Base-by-base conservation (phyloP, 2,113 vertebrate genomes). In the Pelvicachromis taeniatus region DNA sequence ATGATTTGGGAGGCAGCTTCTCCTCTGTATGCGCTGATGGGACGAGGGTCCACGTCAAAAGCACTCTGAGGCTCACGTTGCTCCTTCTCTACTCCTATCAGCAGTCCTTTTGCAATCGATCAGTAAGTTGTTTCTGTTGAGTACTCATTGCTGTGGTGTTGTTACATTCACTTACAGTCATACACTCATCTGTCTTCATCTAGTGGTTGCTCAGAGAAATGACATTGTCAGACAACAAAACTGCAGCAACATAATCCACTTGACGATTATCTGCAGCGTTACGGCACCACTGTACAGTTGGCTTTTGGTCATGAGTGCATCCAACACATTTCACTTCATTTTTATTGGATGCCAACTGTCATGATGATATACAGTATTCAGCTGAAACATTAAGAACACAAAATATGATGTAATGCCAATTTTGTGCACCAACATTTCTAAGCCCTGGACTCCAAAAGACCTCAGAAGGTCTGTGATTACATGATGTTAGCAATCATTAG, bases 181-280 rank as follows among this genome's bases (percentile, higher is more conserved):
- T 23, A 0, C 56, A 33, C 56, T 70, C 31, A 52, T 54, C 81
- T 52, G 17, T 88, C 86, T 81, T 81, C 78, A 77, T 73, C 68
- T 81, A 52, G 86, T 84, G 82, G 78, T 33, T 33, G 40, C 75
- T 78, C 23, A 54, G 73, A 53, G 40, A 81, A 85, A 61, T 81
- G 50, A 50, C 78, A 55, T 19, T 73, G 40, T 19, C 40, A 65
- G 10, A 48, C 21, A 85, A 26, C 26, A 19, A 75, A 82, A 40
- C 65, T 2, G 16, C 0, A 13, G 19, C 9, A 50, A 19, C 23
- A 23, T n/a, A 40, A 40, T n/a, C 11, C n/a, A 38, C 38, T 6
- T 58, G 23, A 83, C 13, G 26, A 31, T n/a, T 75, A 2, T 75
- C 45, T 26, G 31, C 45, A 81, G 40, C 19, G 11, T 40, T 54